These are phyloP conservation scores for Aphodius sticticus DNA, from an alignment of 2,888 invertebrate genomes.

Conservation along the genomic window DNA sequence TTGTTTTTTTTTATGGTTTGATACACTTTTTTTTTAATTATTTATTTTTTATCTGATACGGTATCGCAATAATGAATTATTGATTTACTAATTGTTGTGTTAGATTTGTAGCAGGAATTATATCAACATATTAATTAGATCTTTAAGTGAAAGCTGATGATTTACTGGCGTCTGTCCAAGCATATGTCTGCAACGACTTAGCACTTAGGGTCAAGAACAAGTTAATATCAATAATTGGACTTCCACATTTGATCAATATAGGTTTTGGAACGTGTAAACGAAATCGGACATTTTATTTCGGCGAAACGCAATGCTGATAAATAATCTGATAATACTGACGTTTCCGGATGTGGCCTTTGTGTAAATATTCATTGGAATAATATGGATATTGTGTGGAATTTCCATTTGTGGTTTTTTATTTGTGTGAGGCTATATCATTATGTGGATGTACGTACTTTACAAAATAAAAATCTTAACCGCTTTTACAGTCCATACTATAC, in stretches of 20 bases:
- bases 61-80: not conserved
- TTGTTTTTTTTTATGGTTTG: not conserved
- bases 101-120: not conserved
- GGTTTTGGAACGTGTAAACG: not conserved
- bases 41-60: not conserved
- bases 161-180: not conserved
- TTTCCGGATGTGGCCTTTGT: not conserved
- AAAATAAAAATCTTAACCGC: not conserved
- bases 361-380: not conserved
- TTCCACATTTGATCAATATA: not conserved
- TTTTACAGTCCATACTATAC: no score
- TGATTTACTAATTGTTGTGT: not conserved
- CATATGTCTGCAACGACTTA: not conserved
- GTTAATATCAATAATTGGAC: not conserved
- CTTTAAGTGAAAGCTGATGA: not conserved
- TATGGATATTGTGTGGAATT: not conserved
- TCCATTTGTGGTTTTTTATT: not conserved
- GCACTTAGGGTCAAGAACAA: not conserved
- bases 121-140: not conserved
- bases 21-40: not conserved
- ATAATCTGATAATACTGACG: not conserved
- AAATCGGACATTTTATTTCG: not conserved
- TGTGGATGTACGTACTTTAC: not conserved
- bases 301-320: not conserved
- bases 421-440: not conserved